A percentile compares a stretch with the other conserved stretches of the same genome.
These are phyloP conservation scores for Agrilus mali DNA, from an alignment of 2,888 invertebrate species.

Conservation along the genomic window DNA sequence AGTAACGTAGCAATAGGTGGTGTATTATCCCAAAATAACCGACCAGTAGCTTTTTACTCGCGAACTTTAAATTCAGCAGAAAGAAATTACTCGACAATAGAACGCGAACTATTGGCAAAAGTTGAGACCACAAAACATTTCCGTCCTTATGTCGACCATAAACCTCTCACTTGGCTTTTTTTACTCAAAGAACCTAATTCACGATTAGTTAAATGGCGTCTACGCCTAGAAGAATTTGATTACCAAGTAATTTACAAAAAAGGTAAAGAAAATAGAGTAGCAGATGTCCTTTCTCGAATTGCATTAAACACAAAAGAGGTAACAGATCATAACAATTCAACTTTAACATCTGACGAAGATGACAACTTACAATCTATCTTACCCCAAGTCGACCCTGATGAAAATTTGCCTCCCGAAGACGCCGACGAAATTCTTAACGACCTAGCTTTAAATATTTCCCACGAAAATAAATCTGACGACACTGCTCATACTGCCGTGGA, in stretches of 20 bases:
- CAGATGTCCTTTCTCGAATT: slow-evolving; percentile 4
- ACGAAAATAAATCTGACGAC: not conserved
- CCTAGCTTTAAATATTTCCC: no score
- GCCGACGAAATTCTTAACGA: not conserved
- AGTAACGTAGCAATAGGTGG: slow-evolving; percentile 8
- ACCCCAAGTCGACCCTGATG: slow-evolving; percentile 2
- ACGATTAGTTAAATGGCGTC: slow-evolving; percentile 2
- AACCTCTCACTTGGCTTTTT: slow-evolving; percentile 5
- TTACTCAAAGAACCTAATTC: slow-evolving; percentile 6
- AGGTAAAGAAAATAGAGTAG: slow-evolving; percentile 5
- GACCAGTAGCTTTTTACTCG: no score
- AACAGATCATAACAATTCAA: not conserved
- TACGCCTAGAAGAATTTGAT: slow-evolving; percentile 4
- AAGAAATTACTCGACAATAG: slow-evolving; percentile 4
- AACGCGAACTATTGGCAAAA: slow-evolving; percentile 4
- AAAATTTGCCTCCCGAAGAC: not conserved
- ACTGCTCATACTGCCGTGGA: not conserved
- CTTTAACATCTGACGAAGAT: slow-evolving; percentile 1
- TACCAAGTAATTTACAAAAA: slow-evolving; percentile 5
- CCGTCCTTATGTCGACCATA: slow-evolving; percentile 7
- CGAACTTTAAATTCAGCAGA: slow-evolving; percentile 4
- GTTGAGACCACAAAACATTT: slow-evolving; percentile 3
- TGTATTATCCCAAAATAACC: slow-evolving; percentile 10
- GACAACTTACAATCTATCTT: slow-evolving; percentile 1
- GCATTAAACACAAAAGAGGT: slow-evolving; percentile 1